Base-by-base conservation (phyloP, 2,113 vertebrate species). In the Neotragus pygmaeus region DNA sequence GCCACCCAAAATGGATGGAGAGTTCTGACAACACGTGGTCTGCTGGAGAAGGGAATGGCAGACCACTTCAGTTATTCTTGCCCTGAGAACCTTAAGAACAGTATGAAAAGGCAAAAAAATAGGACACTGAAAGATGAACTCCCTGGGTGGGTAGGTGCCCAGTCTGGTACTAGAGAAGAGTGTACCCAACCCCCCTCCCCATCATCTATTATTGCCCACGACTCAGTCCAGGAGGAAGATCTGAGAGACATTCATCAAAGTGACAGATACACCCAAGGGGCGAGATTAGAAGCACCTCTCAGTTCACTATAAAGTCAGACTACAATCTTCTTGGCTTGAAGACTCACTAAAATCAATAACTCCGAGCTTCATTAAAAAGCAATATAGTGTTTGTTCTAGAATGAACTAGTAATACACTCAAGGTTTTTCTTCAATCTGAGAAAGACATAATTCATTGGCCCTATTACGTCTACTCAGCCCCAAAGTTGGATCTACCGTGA, bases 261-360 rank as follows among this genome's bases (percentile, higher is more conserved):
- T 13, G 64, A 39, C 19, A 80, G 13, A 60, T 27, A 27, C 80
- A 88, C 75, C 21, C 60, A 96, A 87, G 6, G 30, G 27, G 16
- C 43, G 83, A 94, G 13, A 91, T 84, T 86, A 15, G 33, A 86
- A 88, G 80, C 81, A 36, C 73, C 93, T 82, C 64, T 9, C 73
- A 96, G 91, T 21, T 83, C 12, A 91, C 64, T 87, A 1, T 28
- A 39, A 60, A 53, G 25, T 66, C 19, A 78, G 27, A 80, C 57
- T 25, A 49, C 30, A 45, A 36, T 58, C 51, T 47, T 7, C 33
- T 53, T 53, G n/a, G 58, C 27, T 89, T 36, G 28, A 93, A 55
- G 30, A 33, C 15, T 39, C 36, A 80, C 55, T 55, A 15, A 94
- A 97, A 81, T 84, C 66, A 95, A 15, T 84, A 73, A 43, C 51